Conservation (phyloP, 2,113 vertebrate genomes). For the Oryctolagus cuniculus region mOryCun1.1 NC_091432.1:205766501-205767000, state of each 20-base stretch:
- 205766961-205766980: background rate
- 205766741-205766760: background rate
- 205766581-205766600: background rate
- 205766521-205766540: background rate
- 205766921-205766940: background rate
- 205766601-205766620: background rate
- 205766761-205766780: background rate
- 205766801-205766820: background rate
- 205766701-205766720: background rate
- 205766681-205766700: background rate
- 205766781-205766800: slow-evolving; percentile 5
- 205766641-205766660: background rate
- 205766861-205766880: background rate
- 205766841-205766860: background rate
- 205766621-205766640: background rate
- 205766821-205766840: background rate
- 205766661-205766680: slow-evolving; percentile 43
- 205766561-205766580: background rate
- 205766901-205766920: background rate
- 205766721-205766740: background rate
- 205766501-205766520: background rate
- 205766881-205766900: slow-evolving; percentile 15
- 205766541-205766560: background rate
- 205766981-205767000: background rate
- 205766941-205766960: background rate